Evolutionary conservation across 1,140 invertebrate species (phyloP).

Genomic region (Periplaneta americana): DNA sequence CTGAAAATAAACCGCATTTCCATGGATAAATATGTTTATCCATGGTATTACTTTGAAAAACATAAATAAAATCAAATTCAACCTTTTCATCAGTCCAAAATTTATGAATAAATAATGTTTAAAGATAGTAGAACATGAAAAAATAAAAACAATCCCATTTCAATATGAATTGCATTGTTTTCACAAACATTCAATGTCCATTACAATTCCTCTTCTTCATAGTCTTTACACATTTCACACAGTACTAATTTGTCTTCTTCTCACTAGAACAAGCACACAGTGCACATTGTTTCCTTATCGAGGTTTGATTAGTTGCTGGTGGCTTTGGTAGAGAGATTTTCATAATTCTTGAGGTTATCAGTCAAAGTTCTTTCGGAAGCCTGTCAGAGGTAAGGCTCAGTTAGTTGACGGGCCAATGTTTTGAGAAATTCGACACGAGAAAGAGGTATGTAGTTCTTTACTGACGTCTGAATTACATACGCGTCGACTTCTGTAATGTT

Average conservation of each 20-base stretch:
- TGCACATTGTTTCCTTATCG: not conserved
- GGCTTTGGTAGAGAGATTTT: not conserved
- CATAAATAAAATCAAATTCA: no score
- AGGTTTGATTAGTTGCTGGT: not conserved
- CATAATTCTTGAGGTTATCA: not conserved
- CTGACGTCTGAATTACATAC: not conserved
- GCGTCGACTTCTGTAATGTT: not conserved
- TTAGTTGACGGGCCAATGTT: not conserved
- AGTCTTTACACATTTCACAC: no score
- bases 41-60: no score
- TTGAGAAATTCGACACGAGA: not conserved
- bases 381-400: not conserved
- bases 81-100: no score
- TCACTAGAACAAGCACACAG: not conserved
- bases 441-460: not conserved
- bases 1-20: no score
- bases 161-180: no score
- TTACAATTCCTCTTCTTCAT: no score
- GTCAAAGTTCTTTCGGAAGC: not conserved
- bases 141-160: no score
- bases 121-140: no score
- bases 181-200: no score
- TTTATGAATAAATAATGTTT: no score
- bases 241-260: not conserved
- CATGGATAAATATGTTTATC: no score